These are phyloP conservation scores for Arnoldichthys spilopterus DNA, from an alignment of 2,797 vertebrate species.

Conservation along the genomic window DNA sequence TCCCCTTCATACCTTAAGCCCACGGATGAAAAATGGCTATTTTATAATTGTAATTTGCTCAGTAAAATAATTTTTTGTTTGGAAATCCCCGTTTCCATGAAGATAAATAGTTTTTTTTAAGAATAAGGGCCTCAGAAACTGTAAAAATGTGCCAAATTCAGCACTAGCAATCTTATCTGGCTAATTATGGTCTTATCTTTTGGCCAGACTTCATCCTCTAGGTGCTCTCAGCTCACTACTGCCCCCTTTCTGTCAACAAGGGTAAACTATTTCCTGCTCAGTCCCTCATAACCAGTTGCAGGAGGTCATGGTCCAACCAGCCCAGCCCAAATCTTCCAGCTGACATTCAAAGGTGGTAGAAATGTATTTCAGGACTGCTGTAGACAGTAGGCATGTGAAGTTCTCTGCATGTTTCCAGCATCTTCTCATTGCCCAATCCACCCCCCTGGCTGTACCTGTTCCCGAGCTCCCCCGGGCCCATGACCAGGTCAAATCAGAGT, in stretches of 20 bases:
- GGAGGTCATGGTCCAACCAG: too few species aligned
- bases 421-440: neutral
- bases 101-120: neutral
- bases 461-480: slow-evolving; percentile 40
- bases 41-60: too few species aligned
- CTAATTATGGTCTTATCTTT: neutral
- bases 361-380: too few species aligned
- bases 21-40: too few species aligned
- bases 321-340: too few species aligned
- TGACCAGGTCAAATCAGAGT: slow-evolving; percentile 71
- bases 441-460: slow-evolving; percentile 16
- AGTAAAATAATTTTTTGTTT: too few species aligned
- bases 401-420: neutral
- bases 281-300: neutral
- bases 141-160: neutral
- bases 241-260: neutral
- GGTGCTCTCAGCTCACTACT: neutral
- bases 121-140: neutral
- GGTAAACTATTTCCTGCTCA: neutral
- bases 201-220: neutral
- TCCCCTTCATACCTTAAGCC: neutral
- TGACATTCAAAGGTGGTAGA: too few species aligned
- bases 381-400: neutral
- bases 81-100: neutral
- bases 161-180: too few species aligned